Evolutionary conservation across 1,140 invertebrate species (phyloP), one percentile per base, ranked within the genome.

Genomic region (Sogatella furcifera): DNA sequence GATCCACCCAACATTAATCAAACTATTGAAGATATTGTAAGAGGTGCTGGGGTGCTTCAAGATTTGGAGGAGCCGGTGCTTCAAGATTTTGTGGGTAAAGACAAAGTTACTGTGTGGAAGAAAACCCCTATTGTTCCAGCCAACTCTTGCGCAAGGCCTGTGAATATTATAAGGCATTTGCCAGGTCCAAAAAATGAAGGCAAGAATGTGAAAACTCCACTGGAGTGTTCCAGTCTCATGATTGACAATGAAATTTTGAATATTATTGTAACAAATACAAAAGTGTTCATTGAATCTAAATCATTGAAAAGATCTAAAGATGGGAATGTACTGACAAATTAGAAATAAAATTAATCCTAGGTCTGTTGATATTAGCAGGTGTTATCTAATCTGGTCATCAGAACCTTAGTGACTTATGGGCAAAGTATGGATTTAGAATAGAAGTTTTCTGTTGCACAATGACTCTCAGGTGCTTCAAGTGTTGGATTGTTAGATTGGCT

Each of bases 261-360:
- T 8, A 24, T 43, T 46, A 63, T 65, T 55, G 55, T 62, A 24
- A 57, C n/a, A 14, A 59, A 38, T 42, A 67, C 66, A 52, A 64
- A 67, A 44, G 53, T 52, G 11, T 60, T 44, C 24, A 58, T 64
- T 13, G 14, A 14, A 31, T 31, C 31, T 49, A 49, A 6, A 15
- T 49, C 17, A n/a, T 49, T 19, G 21, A 49, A 5, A 49, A 19
- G 21, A 49, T n/a, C n/a, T n/a, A n/a, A n/a, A n/a, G n/a, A n/a
- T n/a, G n/a, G n/a, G n/a, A n/a, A n/a, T n/a, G n/a, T n/a, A n/a
- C n/a, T n/a, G n/a, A n/a, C n/a, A n/a, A n/a, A n/a, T n/a, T n/a
- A n/a, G n/a, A n/a, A n/a, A n/a, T n/a, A n/a, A n/a, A n/a, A n/a
- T n/a, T n/a, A n/a, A n/a, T n/a, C n/a, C n/a, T n/a, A n/a, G n/a